Evolutionary conservation across 1,140 invertebrate species (phyloP), one percentile per base, ranked within the genome.

Genomic region (Heterodera schachtii): DNA sequence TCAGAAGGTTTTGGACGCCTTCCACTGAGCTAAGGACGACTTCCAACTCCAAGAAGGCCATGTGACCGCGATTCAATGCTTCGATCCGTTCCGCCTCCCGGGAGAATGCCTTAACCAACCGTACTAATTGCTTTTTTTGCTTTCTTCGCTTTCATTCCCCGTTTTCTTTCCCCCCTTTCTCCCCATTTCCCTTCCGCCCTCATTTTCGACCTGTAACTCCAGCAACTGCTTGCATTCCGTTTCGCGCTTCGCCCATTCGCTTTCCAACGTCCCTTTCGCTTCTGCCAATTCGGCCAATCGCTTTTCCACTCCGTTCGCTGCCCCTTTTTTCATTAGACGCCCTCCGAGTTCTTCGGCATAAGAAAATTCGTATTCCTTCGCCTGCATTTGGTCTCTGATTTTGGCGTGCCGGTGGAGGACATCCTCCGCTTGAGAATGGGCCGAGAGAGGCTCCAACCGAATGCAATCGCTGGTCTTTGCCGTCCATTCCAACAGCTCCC

Each of bases 61-160:
- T 94, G 90, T 98, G 96, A 64, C 95, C 94, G 75, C 95, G 95
- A 60, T 95, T 96, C 5, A 95, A 94, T 0, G 96, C 95, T 91
- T 98, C 96, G 81, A 98, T 96, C 89, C 97, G 95, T 90, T 98
- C 96, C 0, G 96, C 96, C 91, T 99, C 97, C 76, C 95, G 93
- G 90, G 96, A 97, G 91, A 98, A 97, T 81, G 94, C 81, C 49
- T 73, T 64, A 19, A 64, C 57, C 13, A 64, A 64, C 13, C 16
- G 19, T 60, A 16, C 57, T 16, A 16, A 19, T 16, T 60, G 9
- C 49, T 6, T 6, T 52, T 2, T 52, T 52, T 52, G 49, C 57
- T 64, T 47, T 52, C 44, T 52, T 52, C 6, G 49, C 71, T 19
- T 73, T 73, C 49, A 19, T 5, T 5, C 8, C 31, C 31, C 0